Conservation (phyloP, 2,888 invertebrate species). For the Scaptomyza tumidula region DNA sequence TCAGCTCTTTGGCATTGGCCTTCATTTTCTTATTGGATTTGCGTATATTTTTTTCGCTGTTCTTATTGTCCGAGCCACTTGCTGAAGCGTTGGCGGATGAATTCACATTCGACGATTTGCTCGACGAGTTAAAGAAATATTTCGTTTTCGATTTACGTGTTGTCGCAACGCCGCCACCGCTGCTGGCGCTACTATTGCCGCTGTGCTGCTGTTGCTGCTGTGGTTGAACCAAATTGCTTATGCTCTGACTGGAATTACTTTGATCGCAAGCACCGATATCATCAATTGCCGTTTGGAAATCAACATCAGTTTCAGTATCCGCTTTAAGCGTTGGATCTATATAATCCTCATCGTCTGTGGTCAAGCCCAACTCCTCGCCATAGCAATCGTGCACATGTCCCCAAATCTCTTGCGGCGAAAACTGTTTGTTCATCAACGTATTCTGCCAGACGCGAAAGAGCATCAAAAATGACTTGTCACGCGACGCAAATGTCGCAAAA, state of each 20-base stretch:
- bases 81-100: slow-evolving; percentile 77
- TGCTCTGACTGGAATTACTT: slow-evolving; percentile 48
- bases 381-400: slow-evolving; percentile 96
- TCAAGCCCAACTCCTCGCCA: slow-evolving; percentile 96
- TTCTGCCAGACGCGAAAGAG: slow-evolving; percentile 98
- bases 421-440: slow-evolving; percentile 95
- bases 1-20: slow-evolving; percentile 81
- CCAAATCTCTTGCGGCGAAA: slow-evolving; percentile 93
- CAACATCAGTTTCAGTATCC: slow-evolving; percentile 69
- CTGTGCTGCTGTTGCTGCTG: slow-evolving; percentile 64
- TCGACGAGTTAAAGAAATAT: slow-evolving; percentile 74
- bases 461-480: slow-evolving; percentile 98
- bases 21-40: slow-evolving; percentile 77
- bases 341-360: slow-evolving; percentile 96
- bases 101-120: slow-evolving; percentile 68
- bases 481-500: slow-evolving; percentile 96
- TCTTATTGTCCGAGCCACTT: slow-evolving; percentile 79
- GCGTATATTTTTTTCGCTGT: slow-evolving; percentile 68
- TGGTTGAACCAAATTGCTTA: slow-evolving; percentile 38
- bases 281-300: slow-evolving; percentile 74
- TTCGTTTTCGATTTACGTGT: slow-evolving; percentile 70
- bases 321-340: slow-evolving; percentile 86
- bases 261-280: slow-evolving; percentile 68
- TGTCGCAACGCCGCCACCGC: slow-evolving; percentile 62
- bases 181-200: slow-evolving; percentile 76